Evolutionary conservation across 2,113 vertebrate species (phyloP).

Genomic region (Ovibos moschatus): DNA sequence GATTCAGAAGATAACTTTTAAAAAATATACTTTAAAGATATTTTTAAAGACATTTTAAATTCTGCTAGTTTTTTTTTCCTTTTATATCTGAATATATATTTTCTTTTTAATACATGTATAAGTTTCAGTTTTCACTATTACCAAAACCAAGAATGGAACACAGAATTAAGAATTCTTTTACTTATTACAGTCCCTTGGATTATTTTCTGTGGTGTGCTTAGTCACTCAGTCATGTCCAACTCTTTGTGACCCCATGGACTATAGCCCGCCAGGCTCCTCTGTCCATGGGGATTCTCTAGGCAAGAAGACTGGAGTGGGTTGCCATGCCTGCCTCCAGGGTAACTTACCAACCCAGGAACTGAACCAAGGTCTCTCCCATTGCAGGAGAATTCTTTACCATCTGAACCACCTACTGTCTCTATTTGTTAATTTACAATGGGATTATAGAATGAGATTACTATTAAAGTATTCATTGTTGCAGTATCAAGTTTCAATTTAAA

Average conservation of each 20-base stretch:
- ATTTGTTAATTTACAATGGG: not conserved
- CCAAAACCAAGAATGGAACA: not conserved
- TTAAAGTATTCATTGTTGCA: not conserved
- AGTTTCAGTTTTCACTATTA: not conserved
- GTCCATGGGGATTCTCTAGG: not conserved
- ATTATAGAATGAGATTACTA: not conserved
- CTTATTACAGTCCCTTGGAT: not conserved
- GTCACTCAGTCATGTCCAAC: not conserved
- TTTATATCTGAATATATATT: not conserved
- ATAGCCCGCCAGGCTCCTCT: not conserved
- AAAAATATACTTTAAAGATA: not conserved
- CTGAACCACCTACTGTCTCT: not conserved
- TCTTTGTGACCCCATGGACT: not conserved
- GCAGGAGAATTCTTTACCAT: not conserved
- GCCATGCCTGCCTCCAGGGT: not conserved
- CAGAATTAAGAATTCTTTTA: constrained; percentile 1
- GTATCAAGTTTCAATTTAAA: not conserved
- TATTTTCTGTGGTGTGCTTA: not conserved
- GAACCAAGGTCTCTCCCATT: not conserved
- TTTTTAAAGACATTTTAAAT: constrained; percentile 12
- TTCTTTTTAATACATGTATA: not conserved
- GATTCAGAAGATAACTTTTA: not conserved
- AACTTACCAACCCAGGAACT: not conserved
- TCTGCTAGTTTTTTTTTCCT: not conserved
- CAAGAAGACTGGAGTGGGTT: not conserved